Conservation (phyloP, 2,113 vertebrate species). For the Hucho hucho region DNA sequence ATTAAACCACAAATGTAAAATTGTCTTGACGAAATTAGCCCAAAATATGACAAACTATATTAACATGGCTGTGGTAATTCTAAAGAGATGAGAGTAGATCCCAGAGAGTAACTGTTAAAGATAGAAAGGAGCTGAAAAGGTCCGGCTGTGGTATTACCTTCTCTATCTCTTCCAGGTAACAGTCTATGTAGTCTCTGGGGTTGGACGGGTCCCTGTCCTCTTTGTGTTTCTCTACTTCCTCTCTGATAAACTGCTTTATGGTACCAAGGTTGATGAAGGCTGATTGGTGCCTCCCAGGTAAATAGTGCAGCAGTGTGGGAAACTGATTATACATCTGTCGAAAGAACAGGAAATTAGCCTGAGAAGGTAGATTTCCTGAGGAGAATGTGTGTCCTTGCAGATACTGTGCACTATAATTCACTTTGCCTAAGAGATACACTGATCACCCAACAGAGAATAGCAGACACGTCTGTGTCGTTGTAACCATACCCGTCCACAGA, state of each 20-base stretch:
- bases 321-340: conserved; percentile 59
- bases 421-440: too few relatives aligned
- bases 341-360: background rate
- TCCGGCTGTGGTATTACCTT: conserved; percentile 54
- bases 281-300: conserved; percentile 67
- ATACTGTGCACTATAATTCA: too few relatives aligned
- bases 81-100: background rate
- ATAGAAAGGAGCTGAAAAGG: too few relatives aligned
- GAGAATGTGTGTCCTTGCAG: too few relatives aligned
- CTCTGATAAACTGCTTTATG: conserved; percentile 41
- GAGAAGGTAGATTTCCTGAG: too few relatives aligned
- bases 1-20: too few relatives aligned
- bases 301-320: conserved; percentile 54
- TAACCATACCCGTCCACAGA: conserved; percentile 63
- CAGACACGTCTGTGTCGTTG: background rate
- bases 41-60: too few relatives aligned
- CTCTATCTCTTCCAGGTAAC: conserved; percentile 69
- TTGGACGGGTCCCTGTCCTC: conserved; percentile 58
- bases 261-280: conserved; percentile 21
- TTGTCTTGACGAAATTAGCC: too few relatives aligned
- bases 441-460: background rate
- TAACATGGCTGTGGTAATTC: background rate
- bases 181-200: conserved; percentile 69
- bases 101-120: background rate
- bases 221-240: conserved; percentile 56